A percentile compares a stretch with the other conserved stretches of the same genome.
phyloP scores from a whole-genome alignment of 2,888 invertebrate species.

The Hypolimnas misippus region DNA sequence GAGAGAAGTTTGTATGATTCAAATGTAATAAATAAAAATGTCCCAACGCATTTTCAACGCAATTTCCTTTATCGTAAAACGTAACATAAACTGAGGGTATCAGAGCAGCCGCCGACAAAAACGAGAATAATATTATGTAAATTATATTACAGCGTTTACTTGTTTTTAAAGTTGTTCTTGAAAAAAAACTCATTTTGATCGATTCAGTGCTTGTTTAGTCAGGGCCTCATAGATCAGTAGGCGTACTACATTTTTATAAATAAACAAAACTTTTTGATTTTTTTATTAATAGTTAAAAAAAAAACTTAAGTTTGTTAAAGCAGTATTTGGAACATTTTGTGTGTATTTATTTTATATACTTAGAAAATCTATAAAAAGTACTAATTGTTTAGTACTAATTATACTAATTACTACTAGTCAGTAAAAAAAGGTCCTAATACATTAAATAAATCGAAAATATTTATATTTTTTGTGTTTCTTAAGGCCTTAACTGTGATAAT shows the following conservation, averaged over 20 bases:
- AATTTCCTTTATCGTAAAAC: conserved; percentile 52
- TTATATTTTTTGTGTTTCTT: too few relatives aligned
- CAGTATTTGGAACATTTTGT: too few relatives aligned
- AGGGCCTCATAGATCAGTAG: conserved; percentile 20
- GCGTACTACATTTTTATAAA: not conserved
- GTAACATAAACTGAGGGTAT: conserved; percentile 65
- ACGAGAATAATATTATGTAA: conserved; percentile 54
- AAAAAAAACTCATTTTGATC: conserved; percentile 39
- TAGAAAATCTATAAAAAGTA: too few relatives aligned
- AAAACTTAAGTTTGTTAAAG: too few relatives aligned
- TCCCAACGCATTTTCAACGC: conserved; percentile 58
- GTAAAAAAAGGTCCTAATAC: too few relatives aligned
- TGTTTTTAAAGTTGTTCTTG: conserved; percentile 24
- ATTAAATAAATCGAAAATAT: too few relatives aligned
- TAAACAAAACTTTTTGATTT: not conserved
- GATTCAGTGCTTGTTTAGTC: conserved; percentile 1
- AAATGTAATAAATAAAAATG: conserved; percentile 54
- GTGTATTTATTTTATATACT: too few relatives aligned
- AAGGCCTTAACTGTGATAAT: too few relatives aligned
- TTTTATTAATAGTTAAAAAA: not conserved
- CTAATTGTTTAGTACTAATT: too few relatives aligned
- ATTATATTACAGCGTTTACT: conserved; percentile 43
- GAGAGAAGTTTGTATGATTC: conserved; percentile 42
- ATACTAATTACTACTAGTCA: too few relatives aligned
- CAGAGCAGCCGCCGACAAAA: conserved; percentile 58